These are phyloP conservation scores for Meloidogyne chitwoodi DNA, from an alignment of 1,140 invertebrate species.

Conservation along the genomic window DNA sequence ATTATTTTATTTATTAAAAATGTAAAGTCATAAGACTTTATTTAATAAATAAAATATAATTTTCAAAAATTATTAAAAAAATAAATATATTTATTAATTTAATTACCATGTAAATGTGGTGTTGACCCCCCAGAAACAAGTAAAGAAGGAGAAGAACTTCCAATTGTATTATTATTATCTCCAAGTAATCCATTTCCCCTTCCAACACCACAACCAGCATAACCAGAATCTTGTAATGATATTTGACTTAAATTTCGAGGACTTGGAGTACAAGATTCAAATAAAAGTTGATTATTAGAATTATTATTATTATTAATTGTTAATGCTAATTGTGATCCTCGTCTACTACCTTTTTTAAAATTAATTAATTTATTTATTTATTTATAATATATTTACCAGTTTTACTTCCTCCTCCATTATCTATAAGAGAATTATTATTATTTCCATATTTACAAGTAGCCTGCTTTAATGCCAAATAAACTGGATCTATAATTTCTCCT, in stretches of 20 bases:
- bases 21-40: too few species aligned
- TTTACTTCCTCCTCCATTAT: background rate
- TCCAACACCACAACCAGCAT: conserved; percentile 32
- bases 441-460: conserved; percentile 53
- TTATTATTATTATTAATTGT: background rate
- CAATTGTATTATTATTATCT: background rate
- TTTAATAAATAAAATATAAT: too few species aligned
- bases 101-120: conserved; percentile 38
- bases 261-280: conserved; percentile 53
- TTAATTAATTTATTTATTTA: background rate
- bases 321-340: conserved; percentile 19
- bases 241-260: conserved; percentile 57
- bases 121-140: conserved; percentile 48
- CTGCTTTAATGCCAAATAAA: conserved; percentile 58
- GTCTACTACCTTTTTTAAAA: conserved; percentile 6
- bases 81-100: conserved; percentile 20
- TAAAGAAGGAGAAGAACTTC: conserved; percentile 24
- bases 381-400: background rate
- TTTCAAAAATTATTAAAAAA: too few species aligned
- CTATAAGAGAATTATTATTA: conserved; percentile 23
- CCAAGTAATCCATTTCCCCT: background rate
- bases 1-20: too few species aligned
- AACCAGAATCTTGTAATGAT: conserved; percentile 58
- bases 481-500: conserved; percentile 42
- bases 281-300: conserved; percentile 4